These are phyloP conservation scores for Andrena trimmerana DNA, from an alignment of 2,888 invertebrate species.

Conservation along the genomic window DNA sequence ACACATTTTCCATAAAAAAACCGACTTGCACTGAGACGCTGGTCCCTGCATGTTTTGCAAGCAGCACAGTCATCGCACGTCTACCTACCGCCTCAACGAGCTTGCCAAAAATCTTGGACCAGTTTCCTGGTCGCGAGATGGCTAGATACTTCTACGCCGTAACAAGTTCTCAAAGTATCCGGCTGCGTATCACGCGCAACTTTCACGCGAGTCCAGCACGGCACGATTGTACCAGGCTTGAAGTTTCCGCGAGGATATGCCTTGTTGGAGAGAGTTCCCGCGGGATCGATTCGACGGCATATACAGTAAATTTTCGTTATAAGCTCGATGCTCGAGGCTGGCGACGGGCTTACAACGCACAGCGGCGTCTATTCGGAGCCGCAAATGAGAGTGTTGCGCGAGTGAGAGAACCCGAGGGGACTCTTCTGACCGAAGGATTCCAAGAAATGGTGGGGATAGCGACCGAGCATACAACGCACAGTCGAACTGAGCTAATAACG, in stretches of 20 bases:
- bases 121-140: not conserved
- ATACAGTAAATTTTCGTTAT: not conserved
- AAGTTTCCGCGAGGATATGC: not conserved
- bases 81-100: not conserved
- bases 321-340: not conserved
- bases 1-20: constrained; percentile 73
- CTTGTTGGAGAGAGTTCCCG: not conserved
- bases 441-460: too few species aligned
- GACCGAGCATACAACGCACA: too few species aligned
- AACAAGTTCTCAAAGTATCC: constrained; percentile 32
- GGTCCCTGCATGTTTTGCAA: constrained; percentile 8
- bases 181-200: constrained; percentile 4
- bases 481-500: too few species aligned
- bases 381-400: too few species aligned
- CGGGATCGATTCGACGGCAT: not conserved
- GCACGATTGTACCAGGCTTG: constrained; percentile 1
- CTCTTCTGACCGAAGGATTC: too few species aligned
- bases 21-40: constrained; percentile 37
- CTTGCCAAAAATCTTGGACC: constrained; percentile 31
- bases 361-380: not conserved
- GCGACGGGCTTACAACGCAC: not conserved
- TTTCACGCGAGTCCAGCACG: not conserved
- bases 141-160: not conserved
- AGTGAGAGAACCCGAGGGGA: too few species aligned
- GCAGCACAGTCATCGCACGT: not conserved